Evolutionary conservation across 2,888 invertebrate species (phyloP), one percentile per base, ranked within the genome.

Genomic region (Tachina fera): DNA sequence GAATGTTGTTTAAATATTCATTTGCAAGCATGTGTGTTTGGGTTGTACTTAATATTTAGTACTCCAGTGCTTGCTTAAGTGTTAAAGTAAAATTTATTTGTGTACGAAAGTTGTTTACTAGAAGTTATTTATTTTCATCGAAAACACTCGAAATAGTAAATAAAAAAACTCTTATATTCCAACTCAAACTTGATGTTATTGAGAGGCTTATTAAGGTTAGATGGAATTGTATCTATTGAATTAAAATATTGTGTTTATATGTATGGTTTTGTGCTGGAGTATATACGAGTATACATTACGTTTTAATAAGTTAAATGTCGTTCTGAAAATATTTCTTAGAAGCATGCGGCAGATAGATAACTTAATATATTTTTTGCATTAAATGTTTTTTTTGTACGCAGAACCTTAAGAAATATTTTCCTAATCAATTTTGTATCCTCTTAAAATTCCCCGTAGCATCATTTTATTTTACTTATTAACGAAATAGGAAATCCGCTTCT

Each of bases 41-140:
- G 22, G 31, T 71, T 31, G 41, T 19, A 14, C 39, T 70, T 78
- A 65, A 51, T 75, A 61, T 58, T 19, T 76, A 63, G 63, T 67
- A 77, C 77, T 67, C 22, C 51, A 68, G 49, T 53, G 14, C 60
- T 80, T 67, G 14, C 60, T 80, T 67, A 80, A 76, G 67, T 72
- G 60, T 43, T 76, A 47, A 72, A 65, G 71, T 63, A 61, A 70
- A 56, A 67, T 43, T 49, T 74, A 58, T 41, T 16, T 65, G 14
- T 31, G n/a, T 19, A 61, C 14, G 19, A 43, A 63, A 63, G 16
- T 43, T 63, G 43, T 43, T 43, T n/a, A 51, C n/a, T 10, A 6
- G 11, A 49, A 49, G n/a, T 14, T 60, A 14, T 51, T 14, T 60
- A 14, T 51, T 77, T 16, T n/a, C 47, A 60, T 9, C 13, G 39